Evolutionary conservation across 1,140 invertebrate species (phyloP).

Genomic region (Zaprionus lachaisei): DNA sequence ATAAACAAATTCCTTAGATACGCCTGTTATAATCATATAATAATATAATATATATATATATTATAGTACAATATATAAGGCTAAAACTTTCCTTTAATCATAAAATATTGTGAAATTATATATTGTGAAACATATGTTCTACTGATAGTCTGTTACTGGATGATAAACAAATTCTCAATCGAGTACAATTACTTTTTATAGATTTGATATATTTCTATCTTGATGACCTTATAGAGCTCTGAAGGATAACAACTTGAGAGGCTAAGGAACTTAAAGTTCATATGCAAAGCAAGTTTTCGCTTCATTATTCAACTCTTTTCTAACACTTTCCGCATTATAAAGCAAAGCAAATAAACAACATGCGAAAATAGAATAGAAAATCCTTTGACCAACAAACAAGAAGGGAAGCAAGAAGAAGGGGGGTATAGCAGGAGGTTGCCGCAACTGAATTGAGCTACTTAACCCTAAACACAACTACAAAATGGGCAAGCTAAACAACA

Average conservation of each 20-base stretch:
- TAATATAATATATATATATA: not conserved
- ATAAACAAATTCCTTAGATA: not conserved
- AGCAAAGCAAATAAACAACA: constrained; percentile 18
- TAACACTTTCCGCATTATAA: not conserved
- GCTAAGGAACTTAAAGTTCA: too few relatives aligned
- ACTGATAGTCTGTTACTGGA: not conserved
- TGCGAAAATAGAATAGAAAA: constrained; percentile 18
- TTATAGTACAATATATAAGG: too few relatives aligned
- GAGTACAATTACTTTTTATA: not conserved
- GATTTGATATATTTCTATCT: not conserved
- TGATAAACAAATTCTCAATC: not conserved
- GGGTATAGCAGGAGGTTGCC: not conserved
- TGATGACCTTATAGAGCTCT: not conserved
- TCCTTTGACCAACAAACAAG: constrained; percentile 10
- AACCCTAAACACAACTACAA: constrained; percentile 51
- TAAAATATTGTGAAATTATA: not conserved
- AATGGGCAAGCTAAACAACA: constrained; percentile 27
- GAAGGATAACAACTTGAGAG: not conserved
- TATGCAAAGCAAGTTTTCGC: too few relatives aligned
- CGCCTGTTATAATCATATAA: too few relatives aligned
- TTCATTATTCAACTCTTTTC: not conserved
- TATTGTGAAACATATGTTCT: not conserved
- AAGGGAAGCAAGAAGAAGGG: constrained; percentile 10
- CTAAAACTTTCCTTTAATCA: not conserved
- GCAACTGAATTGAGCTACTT: constrained; percentile 52